phyloP scores from a whole-genome alignment of 2,888 invertebrate species.

The Acrobasis consociella region DNA sequence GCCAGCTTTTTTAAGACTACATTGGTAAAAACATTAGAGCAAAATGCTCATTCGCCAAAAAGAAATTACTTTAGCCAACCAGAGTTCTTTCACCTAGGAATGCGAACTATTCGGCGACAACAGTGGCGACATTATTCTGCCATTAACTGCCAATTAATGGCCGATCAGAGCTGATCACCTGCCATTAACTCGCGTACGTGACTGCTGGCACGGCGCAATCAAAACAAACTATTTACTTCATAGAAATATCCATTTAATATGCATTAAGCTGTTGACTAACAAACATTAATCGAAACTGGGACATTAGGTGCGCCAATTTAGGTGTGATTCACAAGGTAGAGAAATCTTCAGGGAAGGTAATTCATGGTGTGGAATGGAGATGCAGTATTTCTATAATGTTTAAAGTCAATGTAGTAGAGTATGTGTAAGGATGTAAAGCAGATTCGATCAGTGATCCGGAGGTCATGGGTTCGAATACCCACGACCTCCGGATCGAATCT shows the following conservation, averaged over 20 bases:
- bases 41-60: no score
- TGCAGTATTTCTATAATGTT: no score
- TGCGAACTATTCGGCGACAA: conserved; percentile 26
- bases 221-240: conserved; percentile 65
- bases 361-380: no score
- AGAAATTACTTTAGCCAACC: background rate
- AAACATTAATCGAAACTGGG: conserved; percentile 29
- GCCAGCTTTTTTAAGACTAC: no score
- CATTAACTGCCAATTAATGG: conserved; percentile 41
- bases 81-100: conserved; percentile 5
- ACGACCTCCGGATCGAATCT: no score
- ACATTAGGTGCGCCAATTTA: conserved; percentile 26
- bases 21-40: no score
- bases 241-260: conserved; percentile 47
- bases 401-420: no score
- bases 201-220: conserved; percentile 49
- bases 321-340: background rate
- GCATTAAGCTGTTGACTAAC: conserved; percentile 49
- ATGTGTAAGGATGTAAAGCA: no score
- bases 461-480: no score
- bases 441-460: no score
- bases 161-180: conserved; percentile 26
- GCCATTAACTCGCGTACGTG: conserved; percentile 50
- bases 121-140: conserved; percentile 23
- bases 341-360: no score